Evolutionary conservation across 2,113 vertebrate genomes (phyloP).

Genomic region (Crypturellus undulatus): DNA sequence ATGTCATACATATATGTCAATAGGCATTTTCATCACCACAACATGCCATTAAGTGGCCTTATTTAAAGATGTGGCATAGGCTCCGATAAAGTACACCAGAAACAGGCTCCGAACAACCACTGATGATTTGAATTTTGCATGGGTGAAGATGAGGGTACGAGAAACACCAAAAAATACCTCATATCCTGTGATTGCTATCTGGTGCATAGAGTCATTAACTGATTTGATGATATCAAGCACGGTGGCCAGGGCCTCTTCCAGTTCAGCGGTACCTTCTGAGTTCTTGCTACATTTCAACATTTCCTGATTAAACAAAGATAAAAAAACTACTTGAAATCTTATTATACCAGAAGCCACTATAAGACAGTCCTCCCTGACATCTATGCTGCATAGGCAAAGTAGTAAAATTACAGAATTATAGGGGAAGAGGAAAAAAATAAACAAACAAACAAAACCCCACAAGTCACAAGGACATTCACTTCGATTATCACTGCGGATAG

Average conservation of each 20-base stretch:
- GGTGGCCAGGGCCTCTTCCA: constrained; percentile 90
- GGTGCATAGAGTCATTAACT: constrained; percentile 94
- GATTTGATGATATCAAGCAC: constrained; percentile 92
- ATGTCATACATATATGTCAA: not conserved
- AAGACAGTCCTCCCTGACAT: not conserved
- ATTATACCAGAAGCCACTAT: not conserved
- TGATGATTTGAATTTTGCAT: not conserved
- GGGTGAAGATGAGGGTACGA: not conserved
- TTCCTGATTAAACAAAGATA: constrained; percentile 76
- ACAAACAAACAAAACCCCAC: not conserved
- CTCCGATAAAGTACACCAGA: not conserved
- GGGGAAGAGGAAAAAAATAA: no score
- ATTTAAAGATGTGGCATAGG: not conserved
- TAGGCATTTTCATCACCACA: not conserved
- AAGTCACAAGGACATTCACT: not conserved
- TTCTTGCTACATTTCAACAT: constrained; percentile 93
- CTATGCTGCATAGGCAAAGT: not conserved
- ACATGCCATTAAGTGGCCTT: not conserved
- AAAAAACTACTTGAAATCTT: not conserved
- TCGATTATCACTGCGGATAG: not conserved
- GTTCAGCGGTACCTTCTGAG: constrained; percentile 84
- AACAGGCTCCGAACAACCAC: fast-evolving
- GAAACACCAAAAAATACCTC: constrained; percentile 74
- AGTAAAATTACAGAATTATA: not conserved
- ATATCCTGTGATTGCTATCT: constrained; percentile 93